These are phyloP conservation scores for Muscina levida DNA, from an alignment of 2,888 invertebrate genomes.

Conservation along the genomic window DNA sequence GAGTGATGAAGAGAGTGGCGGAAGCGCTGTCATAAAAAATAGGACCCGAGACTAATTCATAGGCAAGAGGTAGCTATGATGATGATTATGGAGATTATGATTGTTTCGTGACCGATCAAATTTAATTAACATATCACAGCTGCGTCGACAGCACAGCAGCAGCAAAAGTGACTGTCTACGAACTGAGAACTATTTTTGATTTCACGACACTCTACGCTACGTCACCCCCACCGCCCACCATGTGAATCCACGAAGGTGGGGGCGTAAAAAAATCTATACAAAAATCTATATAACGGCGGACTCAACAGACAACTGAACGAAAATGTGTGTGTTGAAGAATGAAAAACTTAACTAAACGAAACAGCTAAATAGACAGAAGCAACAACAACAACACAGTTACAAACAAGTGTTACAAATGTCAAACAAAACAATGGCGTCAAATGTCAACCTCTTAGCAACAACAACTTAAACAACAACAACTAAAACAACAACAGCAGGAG, in stretches of 20 bases:
- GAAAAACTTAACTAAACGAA: background rate
- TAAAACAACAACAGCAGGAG: constrained; percentile 38
- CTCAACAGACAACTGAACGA: background rate
- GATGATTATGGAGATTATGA: too few relatives aligned
- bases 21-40: background rate
- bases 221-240: constrained; percentile 30
- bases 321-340: background rate
- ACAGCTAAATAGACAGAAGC: background rate
- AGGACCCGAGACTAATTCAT: too few relatives aligned
- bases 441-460: constrained; percentile 31
- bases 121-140: constrained; percentile 47
- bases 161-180: background rate
- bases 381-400: constrained; percentile 8
- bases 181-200: constrained; percentile 22
- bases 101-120: constrained; percentile 45
- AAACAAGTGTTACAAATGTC: constrained; percentile 5
- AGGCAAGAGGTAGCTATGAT: too few relatives aligned
- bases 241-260: background rate
- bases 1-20: background rate
- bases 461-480: background rate
- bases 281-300: too few relatives aligned
- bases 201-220: constrained; percentile 22
- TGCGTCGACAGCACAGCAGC: background rate
- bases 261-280: too few relatives aligned
- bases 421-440: constrained; percentile 49